Evolutionary conservation across 2,888 invertebrate species (phyloP).

Genomic region (Xanthorhoe spadicearia): DNA sequence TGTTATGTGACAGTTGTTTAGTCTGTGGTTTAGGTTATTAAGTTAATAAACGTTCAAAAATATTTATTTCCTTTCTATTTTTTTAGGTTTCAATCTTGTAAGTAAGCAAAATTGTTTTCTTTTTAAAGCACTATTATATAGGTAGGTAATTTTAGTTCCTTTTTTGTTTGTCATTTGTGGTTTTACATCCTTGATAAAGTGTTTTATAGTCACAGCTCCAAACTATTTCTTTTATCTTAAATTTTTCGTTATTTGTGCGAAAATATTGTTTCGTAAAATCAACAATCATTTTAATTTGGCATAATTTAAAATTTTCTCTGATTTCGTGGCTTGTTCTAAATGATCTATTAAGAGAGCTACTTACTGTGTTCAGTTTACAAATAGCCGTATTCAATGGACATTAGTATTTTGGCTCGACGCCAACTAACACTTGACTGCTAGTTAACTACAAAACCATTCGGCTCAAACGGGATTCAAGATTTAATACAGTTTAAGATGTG

Average conservation of each 20-base stretch:
- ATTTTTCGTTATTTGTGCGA: no score
- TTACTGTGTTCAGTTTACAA: slow-evolving; percentile 67
- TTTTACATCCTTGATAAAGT: no score
- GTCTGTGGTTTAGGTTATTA: slow-evolving; percentile 7
- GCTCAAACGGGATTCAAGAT: slow-evolving; percentile 42
- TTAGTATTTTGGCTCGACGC: slow-evolving; percentile 78
- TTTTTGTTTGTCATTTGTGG: no score
- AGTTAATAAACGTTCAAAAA: neutral
- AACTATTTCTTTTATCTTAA: no score
- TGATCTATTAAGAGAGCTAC: slow-evolving; percentile 70
- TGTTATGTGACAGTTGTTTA: neutral
- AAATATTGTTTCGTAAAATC: no score
- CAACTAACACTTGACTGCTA: slow-evolving; percentile 66
- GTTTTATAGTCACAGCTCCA: no score
- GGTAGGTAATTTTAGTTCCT: no score
- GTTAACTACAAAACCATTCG: slow-evolving; percentile 54
- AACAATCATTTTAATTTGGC: neutral
- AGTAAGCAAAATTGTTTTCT: no score
- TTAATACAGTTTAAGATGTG: slow-evolving; percentile 35
- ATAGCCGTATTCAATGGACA: slow-evolving; percentile 82
- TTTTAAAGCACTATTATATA: no score
- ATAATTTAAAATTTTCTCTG: slow-evolving; percentile 34
- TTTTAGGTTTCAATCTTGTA: no score
- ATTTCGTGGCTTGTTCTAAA: slow-evolving; percentile 60
- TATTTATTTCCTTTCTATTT: neutral